A percentile compares a stretch with the other conserved stretches of the same genome.
phyloP scores from a whole-genome alignment of 2,113 vertebrate species.

The Phaethon lepturus region DNA sequence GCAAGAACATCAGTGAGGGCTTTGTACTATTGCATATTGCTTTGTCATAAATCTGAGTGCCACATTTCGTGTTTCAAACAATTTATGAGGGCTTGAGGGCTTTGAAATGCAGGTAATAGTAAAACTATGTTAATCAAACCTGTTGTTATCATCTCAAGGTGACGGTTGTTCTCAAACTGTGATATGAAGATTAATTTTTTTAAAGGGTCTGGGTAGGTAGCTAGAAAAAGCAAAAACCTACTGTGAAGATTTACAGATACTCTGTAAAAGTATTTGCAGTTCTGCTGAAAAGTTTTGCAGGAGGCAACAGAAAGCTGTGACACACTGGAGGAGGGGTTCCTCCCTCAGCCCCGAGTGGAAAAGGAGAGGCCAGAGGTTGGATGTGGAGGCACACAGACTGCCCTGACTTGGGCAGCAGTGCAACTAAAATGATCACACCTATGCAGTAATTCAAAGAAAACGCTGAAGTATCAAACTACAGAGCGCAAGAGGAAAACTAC shows the following conservation, averaged over 20 bases:
- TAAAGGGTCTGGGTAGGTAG: not conserved
- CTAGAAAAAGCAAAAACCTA: not conserved
- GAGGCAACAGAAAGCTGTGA: not conserved
- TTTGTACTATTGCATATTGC: not conserved
- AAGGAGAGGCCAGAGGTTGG: not conserved
- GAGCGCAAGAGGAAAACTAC: not conserved
- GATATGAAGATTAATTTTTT: not conserved
- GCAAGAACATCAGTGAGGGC: not conserved
- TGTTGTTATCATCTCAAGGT: not conserved
- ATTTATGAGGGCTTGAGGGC: not conserved
- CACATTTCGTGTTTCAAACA: not conserved
- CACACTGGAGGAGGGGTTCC: fast-evolving
- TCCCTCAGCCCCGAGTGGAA: not conserved
- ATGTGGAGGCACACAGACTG: not conserved
- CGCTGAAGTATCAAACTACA: not conserved
- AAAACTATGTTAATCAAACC: not conserved
- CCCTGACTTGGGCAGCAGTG: not conserved
- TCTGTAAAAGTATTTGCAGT: not conserved
- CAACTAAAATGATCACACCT: not conserved
- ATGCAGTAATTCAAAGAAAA: not conserved
- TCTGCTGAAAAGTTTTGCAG: not conserved
- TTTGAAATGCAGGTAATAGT: not conserved
- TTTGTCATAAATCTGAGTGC: not conserved
- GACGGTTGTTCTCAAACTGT: not conserved
- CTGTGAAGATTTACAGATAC: not conserved